These are phyloP conservation scores for Sylvietta virens DNA, from an alignment of 2,113 vertebrate genomes.

Conservation along the genomic window DNA sequence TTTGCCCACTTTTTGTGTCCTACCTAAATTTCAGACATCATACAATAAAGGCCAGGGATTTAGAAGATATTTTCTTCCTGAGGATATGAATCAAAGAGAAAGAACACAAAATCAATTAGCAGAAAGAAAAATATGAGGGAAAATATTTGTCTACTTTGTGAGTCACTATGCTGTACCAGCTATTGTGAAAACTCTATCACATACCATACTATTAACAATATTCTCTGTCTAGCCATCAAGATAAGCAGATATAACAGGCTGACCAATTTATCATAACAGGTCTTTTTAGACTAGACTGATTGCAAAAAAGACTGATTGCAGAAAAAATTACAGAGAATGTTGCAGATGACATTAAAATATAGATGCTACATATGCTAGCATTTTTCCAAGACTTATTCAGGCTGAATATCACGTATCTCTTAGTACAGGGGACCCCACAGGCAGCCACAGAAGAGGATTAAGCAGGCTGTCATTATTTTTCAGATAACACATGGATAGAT, in stretches of 20 bases:
- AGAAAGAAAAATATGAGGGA: constrained; percentile 38
- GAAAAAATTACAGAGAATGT: constrained; percentile 40
- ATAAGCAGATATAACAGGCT: constrained; percentile 55
- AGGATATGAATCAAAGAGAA: constrained; percentile 34
- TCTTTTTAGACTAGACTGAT: constrained; percentile 65
- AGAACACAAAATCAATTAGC: constrained; percentile 55
- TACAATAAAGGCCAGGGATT: background rate
- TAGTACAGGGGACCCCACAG: constrained; percentile 28
- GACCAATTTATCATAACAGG: constrained; percentile 66
- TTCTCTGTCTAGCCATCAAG: constrained; percentile 51
- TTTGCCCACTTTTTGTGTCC: constrained; percentile 16
- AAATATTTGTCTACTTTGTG: constrained; percentile 52
- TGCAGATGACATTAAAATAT: constrained; percentile 69
- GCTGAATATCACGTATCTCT: constrained; percentile 29
- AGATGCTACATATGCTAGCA: constrained; percentile 56
- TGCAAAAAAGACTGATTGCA: constrained; percentile 62
- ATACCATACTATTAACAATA: constrained; percentile 42
- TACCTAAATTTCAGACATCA: constrained; percentile 27
- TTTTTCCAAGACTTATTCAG: constrained; percentile 58
- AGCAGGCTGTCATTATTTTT: constrained; percentile 62
- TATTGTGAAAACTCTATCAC: constrained; percentile 33
- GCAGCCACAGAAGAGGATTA: constrained; percentile 57
- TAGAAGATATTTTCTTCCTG: background rate
- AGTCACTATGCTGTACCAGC: background rate
- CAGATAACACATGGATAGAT: constrained; percentile 32